phyloP scores from a whole-genome alignment of 1,140 invertebrate species.

The Dysdera silvatica region DNA sequence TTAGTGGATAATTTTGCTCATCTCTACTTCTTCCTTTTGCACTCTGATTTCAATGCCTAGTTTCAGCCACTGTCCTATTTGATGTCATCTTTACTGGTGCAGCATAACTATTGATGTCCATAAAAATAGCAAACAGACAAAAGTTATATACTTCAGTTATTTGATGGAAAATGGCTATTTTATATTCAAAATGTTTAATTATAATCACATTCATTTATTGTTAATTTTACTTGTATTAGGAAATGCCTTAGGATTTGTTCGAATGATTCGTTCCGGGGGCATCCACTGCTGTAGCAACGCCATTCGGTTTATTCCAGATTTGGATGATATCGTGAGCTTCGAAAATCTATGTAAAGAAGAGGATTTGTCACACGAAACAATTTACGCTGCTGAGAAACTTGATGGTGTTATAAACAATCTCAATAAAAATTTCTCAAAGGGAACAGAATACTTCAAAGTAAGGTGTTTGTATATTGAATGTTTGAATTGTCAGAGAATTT shows the following conservation, averaged over 20 bases:
- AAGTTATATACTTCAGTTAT: too few species aligned
- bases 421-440: constrained; percentile 78
- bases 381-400: constrained; percentile 60
- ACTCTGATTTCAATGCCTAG: too few species aligned
- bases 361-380: constrained; percentile 51
- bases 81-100: too few species aligned
- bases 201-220: constrained; percentile 7
- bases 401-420: constrained; percentile 69
- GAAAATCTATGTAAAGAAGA: constrained; percentile 47
- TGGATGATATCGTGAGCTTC: constrained; percentile 62
- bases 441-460: constrained; percentile 89
- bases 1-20: too few species aligned
- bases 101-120: too few species aligned
- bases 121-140: too few species aligned
- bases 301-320: constrained; percentile 78
- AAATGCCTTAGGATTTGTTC: constrained; percentile 92
- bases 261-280: constrained; percentile 87
- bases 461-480: background rate
- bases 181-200: too few species aligned
- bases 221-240: constrained; percentile 47
- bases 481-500: too few species aligned
- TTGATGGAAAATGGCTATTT: too few species aligned
- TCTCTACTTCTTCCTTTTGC: too few species aligned
- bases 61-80: too few species aligned
- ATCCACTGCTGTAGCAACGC: constrained; percentile 85